Conservation (phyloP, 2,797 vertebrate species). For the Manis javanica region DNA sequence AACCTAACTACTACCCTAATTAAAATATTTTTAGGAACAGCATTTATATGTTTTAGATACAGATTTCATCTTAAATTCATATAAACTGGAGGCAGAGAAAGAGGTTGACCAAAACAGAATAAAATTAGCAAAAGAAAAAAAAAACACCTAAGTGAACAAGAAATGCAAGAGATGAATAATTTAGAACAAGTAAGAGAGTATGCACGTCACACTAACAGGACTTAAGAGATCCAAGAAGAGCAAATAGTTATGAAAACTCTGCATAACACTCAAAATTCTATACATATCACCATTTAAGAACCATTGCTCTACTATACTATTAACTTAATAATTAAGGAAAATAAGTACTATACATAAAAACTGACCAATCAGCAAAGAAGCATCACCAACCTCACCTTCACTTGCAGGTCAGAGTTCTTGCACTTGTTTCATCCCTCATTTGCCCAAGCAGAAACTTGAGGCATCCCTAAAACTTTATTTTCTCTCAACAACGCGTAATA, state of each 20-base stretch:
- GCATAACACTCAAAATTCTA: constrained; percentile 14
- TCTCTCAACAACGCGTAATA: background rate
- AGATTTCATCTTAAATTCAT: constrained; percentile 37
- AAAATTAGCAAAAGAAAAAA: background rate
- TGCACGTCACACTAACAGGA: background rate
- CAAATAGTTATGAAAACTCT: background rate
- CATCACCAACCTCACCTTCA: background rate
- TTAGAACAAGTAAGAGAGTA: background rate
- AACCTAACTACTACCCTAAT: background rate
- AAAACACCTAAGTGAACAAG: background rate
- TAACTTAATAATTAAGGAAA: background rate
- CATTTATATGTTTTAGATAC: background rate
- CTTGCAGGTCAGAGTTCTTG: background rate
- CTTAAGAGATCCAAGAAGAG: background rate
- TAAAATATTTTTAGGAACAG: background rate
- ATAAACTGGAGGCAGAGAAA: background rate
- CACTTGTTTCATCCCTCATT: background rate
- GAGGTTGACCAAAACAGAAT: background rate
- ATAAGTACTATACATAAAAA: constrained; percentile 7
- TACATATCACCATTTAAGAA: constrained; percentile 14
- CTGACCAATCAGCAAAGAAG: background rate
- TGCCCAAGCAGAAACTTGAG: background rate
- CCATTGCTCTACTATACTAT: background rate
- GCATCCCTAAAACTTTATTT: background rate
- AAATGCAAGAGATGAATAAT: constrained; percentile 16